Evolutionary conservation across 2,113 vertebrate species (phyloP), one percentile per base, ranked within the genome.

Genomic region (Dasypus novemcinctus): DNA sequence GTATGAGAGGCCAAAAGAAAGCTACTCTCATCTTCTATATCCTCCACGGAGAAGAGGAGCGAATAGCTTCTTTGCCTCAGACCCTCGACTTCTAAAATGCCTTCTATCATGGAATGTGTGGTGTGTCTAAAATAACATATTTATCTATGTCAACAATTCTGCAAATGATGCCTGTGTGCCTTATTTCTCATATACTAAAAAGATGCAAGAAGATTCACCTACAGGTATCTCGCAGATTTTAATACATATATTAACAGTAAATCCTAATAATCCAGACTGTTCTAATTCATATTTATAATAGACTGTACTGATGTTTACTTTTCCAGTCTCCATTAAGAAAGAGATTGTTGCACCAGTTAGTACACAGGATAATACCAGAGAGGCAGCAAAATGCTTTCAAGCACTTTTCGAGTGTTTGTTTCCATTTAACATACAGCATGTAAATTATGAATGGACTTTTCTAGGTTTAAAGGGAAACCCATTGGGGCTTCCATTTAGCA

Each of bases 171-270:
- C 69, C 61, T 54, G 20, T 71, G 46, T 72, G 59, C 61, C 66
- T 90, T 78, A 72, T 66, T 43, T 93, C 78, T 59, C 69, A 82
- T 41, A 72, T 64, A 82, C 41, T 84, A 72, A 92, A 97, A 88
- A 74, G 69, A 78, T 31, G n/a, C 64, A 15, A 41, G 69, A 52
- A 92, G 87, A 85, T 69, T 85, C 92, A 88, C 41, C 75, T 76
- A 33, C 72, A 85, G 21, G n/a, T 74, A n/a, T 81, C 78, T 84
- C 41, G 52, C 78, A 88, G 33, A 96, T 88, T 85, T 85, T 68
- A 78, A 68, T 46, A 88, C 69, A 25, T 81, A 36, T 76, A 71
- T 69, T 90, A 76, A 71, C 29, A 52, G 61, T 94, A 88, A 93
- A 69, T 29, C 49, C 80, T 94, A 83, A 86, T 76, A 87, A 90